Conservation (phyloP, 2,797 vertebrate genomes). For the Channa striata region DNA sequence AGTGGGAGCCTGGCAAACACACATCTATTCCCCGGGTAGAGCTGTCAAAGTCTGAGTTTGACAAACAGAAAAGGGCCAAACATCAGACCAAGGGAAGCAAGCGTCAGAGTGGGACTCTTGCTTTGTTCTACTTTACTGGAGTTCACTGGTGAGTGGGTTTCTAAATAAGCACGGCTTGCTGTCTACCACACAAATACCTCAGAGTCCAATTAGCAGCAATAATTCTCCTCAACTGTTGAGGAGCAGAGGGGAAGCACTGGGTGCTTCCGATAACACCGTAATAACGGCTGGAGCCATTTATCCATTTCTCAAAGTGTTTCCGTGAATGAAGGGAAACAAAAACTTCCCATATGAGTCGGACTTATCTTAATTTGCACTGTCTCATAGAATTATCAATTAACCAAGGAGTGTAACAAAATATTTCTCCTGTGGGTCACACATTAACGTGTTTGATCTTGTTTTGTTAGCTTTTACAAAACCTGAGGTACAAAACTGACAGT, state of each 20-base stretch:
- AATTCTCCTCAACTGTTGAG: slow-evolving; percentile 58
- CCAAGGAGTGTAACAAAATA: background rate
- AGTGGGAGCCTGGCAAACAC: slow-evolving; percentile 37
- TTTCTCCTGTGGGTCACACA: background rate
- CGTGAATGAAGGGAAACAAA: slow-evolving; percentile 21
- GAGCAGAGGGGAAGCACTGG: slow-evolving; percentile 35
- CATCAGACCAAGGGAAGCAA: slow-evolving; percentile 47
- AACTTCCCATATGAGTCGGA: slow-evolving; percentile 11
- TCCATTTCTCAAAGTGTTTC: slow-evolving; percentile 17
- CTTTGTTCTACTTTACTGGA: slow-evolving; percentile 49
- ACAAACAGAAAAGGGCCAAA: slow-evolving; percentile 51
- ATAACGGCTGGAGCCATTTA: slow-evolving; percentile 41
- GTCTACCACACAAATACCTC: slow-evolving; percentile 62
- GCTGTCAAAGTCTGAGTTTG: slow-evolving; percentile 65
- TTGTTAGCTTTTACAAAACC: too few species aligned
- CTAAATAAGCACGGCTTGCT: slow-evolving; percentile 49
- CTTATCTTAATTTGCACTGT: slow-evolving; percentile 2
- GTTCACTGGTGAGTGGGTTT: slow-evolving; percentile 56
- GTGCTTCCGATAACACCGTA: slow-evolving; percentile 45
- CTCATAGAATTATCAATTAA: slow-evolving; percentile 19
- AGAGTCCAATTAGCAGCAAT: slow-evolving; percentile 77
- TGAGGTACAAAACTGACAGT: too few species aligned
- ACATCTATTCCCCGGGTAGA: slow-evolving; percentile 61
- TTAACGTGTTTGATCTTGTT: background rate
- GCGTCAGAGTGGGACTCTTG: slow-evolving; percentile 38